phyloP scores from a whole-genome alignment of 1,140 invertebrate genomes.

The Brachionus asplanchnoidis region DNA sequence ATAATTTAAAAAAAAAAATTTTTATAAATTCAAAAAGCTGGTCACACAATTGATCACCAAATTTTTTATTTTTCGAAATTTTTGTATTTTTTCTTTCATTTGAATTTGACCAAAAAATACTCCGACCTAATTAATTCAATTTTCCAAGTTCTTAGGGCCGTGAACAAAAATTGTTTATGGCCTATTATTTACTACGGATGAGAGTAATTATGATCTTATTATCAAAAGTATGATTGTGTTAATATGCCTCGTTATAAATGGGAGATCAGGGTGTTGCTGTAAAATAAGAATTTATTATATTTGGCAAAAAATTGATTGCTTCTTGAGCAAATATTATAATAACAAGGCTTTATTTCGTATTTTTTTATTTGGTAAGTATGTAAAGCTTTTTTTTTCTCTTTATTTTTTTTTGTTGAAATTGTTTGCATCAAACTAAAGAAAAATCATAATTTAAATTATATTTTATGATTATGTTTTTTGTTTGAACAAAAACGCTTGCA shows the following conservation, averaged over 20 bases:
- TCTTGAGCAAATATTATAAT: not conserved
- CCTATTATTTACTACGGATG: not conserved
- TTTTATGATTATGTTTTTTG: not conserved
- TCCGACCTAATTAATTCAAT: not conserved
- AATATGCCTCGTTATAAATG: not conserved
- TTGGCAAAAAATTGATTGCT: constrained; percentile 1
- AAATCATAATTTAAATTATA: constrained; percentile 1
- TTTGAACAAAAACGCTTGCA: not conserved
- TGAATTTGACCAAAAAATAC: not conserved
- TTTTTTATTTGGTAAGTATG: not conserved
- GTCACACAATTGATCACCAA: too few species aligned
- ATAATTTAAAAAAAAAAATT: too few species aligned
- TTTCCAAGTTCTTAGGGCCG: not conserved
- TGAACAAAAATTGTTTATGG: not conserved
- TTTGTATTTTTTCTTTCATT: too few species aligned
- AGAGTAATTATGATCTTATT: not conserved
- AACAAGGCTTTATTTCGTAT: not conserved
- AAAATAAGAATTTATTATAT: not conserved
- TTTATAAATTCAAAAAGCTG: too few species aligned
- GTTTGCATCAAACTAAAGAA: not conserved
- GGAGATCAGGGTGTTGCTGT: not conserved
- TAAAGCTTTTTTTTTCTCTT: not conserved
- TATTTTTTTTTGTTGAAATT: not conserved
- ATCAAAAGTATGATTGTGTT: not conserved
- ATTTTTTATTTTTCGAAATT: too few species aligned